Evolutionary conservation across 2,797 vertebrate genomes (phyloP).

Genomic region (Sebastes trivittatus): DNA sequence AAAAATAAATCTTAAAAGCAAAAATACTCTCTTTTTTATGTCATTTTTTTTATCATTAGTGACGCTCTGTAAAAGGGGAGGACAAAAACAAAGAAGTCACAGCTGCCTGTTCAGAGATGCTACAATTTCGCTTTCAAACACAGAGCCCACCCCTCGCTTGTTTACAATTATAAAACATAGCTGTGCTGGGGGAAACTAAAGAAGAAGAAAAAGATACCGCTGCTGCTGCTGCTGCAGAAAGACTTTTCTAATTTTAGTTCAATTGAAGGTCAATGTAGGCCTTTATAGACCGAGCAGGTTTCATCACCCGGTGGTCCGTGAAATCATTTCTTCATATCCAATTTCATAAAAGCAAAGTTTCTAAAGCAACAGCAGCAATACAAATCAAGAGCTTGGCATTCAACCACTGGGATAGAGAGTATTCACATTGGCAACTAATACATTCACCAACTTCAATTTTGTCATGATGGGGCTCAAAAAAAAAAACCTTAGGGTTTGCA

Average conservation of each 20-base stretch:
- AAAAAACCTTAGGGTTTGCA: background rate
- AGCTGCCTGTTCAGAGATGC: constrained; percentile 84
- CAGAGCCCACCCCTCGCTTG: constrained; percentile 29
- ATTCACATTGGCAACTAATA: constrained; percentile 59
- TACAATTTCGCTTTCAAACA: constrained; percentile 78
- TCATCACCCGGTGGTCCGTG: background rate
- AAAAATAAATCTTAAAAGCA: constrained; percentile 63
- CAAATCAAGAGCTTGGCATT: constrained; percentile 33
- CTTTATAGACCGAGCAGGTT: background rate
- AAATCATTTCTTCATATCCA: constrained; percentile 1
- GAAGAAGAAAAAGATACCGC: background rate
- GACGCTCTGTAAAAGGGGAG: constrained; percentile 48
- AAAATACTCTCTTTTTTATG: constrained; percentile 51
- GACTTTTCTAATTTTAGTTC: background rate
- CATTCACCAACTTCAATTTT: constrained; percentile 59
- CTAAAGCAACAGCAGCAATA: constrained; percentile 32
- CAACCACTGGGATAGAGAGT: constrained; percentile 31
- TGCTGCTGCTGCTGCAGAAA: constrained; percentile 44
- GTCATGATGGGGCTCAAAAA: constrained; percentile 20
- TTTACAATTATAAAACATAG: constrained; percentile 27
- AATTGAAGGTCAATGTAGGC: constrained; percentile 7
- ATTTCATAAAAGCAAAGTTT: constrained; percentile 10
- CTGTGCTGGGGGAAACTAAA: background rate
- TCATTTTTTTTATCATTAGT: constrained; percentile 41
- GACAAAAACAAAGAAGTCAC: constrained; percentile 50